Percentiles rank a stretch among this genome's conserved stretches.
Conservation (phyloP, 2,113 vertebrate genomes). For the Ginglymostoma cirratum region DNA sequence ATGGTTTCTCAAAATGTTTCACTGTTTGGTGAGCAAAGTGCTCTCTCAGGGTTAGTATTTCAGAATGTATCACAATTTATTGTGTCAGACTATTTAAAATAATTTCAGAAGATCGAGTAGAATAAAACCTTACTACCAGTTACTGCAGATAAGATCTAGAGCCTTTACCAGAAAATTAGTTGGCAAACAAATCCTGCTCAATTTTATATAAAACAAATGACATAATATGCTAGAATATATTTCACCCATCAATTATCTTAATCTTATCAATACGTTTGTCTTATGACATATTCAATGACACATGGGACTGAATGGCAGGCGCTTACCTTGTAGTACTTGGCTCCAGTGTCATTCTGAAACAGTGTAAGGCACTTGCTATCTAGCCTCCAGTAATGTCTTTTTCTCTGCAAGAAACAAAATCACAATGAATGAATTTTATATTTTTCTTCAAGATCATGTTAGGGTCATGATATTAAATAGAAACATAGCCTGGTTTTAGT, state of each 20-base stretch:
- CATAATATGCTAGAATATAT: neutral
- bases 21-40: neutral
- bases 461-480: neutral
- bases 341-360: conserved; percentile 93
- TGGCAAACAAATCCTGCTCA: neutral
- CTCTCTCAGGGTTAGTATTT: neutral
- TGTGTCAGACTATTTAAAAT: neutral
- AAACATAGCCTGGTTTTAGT: neutral
- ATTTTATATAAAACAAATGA: neutral
- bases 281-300: neutral
- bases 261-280: too few relatives aligned
- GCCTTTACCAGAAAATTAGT: neutral
- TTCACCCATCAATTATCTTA: neutral
- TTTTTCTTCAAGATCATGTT: neutral
- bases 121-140: neutral
- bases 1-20: neutral
- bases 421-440: neutral
- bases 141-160: neutral
- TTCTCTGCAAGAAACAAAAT: conserved; percentile 67
- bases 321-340: conserved; percentile 90
- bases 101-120: neutral
- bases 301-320: neutral
- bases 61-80: neutral
- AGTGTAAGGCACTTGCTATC: conserved; percentile 93
- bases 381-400: conserved; percentile 96